A percentile compares a stretch with the other conserved stretches of the same genome.
These are phyloP conservation scores for Sitophilus oryzae DNA, from an alignment of 1,140 invertebrate genomes.

Conservation along the genomic window DNA sequence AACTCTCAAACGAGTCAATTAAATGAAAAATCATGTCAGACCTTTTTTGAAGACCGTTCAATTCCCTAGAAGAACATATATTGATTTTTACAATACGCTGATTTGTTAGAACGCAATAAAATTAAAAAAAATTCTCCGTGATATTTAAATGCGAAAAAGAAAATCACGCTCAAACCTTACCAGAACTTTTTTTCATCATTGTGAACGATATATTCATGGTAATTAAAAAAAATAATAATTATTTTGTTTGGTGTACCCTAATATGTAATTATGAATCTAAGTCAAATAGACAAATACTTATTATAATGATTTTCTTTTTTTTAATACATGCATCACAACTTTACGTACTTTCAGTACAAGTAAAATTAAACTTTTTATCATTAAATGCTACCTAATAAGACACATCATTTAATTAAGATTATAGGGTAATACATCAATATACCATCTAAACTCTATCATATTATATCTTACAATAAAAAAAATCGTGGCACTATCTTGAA, in stretches of 20 bases:
- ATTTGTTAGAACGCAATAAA: too few relatives aligned
- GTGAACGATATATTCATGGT: too few relatives aligned
- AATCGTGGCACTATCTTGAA: slow-evolving; percentile 24
- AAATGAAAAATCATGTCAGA: too few relatives aligned
- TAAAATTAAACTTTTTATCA: slow-evolving; percentile 25
- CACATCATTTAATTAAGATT: slow-evolving; percentile 34
- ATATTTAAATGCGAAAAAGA: too few relatives aligned
- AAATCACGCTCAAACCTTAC: too few relatives aligned
- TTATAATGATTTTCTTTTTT: slow-evolving; percentile 27
- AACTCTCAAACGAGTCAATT: too few relatives aligned
- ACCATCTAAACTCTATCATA: slow-evolving; percentile 32
- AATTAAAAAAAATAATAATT: too few relatives aligned
- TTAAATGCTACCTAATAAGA: slow-evolving; percentile 41
- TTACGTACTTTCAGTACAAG: slow-evolving; percentile 32
- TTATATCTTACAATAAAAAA: slow-evolving; percentile 33
- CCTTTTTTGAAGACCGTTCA: too few relatives aligned
- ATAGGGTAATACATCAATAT: slow-evolving; percentile 37
- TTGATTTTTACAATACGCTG: too few relatives aligned
- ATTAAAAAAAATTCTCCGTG: too few relatives aligned
- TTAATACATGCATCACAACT: slow-evolving; percentile 42
- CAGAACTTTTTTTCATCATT: too few relatives aligned
- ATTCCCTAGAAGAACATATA: too few relatives aligned
- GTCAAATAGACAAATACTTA: slow-evolving; percentile 31
- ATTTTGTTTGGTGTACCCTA: slow-evolving; percentile 9
- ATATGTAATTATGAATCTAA: slow-evolving; percentile 25